Conservation (phyloP, 37 sponge, comb jelly and placozoan species). For the Crambe crambe region DNA sequence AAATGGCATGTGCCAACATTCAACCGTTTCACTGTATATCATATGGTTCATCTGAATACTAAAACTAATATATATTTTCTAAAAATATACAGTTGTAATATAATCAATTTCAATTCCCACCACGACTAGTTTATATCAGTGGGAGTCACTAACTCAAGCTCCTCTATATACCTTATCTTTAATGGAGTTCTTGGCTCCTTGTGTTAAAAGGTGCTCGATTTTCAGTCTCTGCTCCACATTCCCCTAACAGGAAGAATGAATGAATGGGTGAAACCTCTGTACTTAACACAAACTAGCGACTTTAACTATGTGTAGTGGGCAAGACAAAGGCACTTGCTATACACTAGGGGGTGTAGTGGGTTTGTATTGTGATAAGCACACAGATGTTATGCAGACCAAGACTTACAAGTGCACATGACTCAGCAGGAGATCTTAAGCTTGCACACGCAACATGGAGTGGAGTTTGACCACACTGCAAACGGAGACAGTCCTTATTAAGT, state of each 20-base stretch:
- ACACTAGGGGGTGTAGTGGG: background rate
- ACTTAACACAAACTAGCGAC: background rate
- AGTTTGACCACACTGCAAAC: constrained; percentile 3
- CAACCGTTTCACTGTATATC: too few relatives aligned
- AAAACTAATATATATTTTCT: too few relatives aligned
- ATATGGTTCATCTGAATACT: too few relatives aligned
- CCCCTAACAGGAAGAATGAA: background rate
- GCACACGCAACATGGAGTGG: constrained; percentile 33
- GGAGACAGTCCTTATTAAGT: too few relatives aligned
- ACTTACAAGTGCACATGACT: constrained; percentile 1
- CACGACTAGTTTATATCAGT: too few relatives aligned
- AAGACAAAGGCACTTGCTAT: background rate
- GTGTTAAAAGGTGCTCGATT: constrained; percentile 6
- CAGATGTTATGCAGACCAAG: background rate
- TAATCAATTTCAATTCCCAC: too few relatives aligned
- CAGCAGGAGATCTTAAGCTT: background rate
- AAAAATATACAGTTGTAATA: too few relatives aligned
- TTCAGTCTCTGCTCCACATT: constrained; percentile 19
- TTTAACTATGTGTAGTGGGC: background rate
- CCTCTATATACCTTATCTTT: constrained; percentile 33
- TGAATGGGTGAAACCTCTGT: background rate
- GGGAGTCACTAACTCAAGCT: too few relatives aligned
- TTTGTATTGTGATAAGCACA: background rate
- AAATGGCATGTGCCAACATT: too few relatives aligned
- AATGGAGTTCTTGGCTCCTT: background rate